A percentile compares a stretch with the other conserved stretches of the same genome.
Evolutionary conservation across 2,113 vertebrate species (phyloP).

Genomic region (Lathamus discolor): DNA sequence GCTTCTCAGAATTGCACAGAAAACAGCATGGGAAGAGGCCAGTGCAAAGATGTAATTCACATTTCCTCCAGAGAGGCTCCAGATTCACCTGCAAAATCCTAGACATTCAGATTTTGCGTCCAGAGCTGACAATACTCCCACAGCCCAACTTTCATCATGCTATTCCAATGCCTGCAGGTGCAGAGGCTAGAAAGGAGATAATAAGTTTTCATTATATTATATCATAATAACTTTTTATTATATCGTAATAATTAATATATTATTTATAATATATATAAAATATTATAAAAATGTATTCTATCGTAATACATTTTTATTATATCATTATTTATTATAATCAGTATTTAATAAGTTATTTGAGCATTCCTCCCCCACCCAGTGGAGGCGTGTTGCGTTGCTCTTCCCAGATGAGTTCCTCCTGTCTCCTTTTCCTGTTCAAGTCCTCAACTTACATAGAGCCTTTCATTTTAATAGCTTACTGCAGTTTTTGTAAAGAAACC

Average conservation of each 20-base stretch:
- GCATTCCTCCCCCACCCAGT: accelerated
- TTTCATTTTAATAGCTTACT: neutral
- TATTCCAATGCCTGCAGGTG: neutral
- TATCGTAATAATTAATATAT: too few relatives aligned
- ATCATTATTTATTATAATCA: too few relatives aligned
- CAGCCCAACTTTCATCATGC: neutral
- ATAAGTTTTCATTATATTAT: too few relatives aligned
- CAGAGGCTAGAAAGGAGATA: neutral
- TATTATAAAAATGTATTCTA: too few relatives aligned
- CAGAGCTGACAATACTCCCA: neutral
- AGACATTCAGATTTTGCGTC: neutral
- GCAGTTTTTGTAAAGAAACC: neutral
- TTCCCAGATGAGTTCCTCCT: neutral
- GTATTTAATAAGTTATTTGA: neutral
- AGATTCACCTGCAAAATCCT: neutral
- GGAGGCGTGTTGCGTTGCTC: neutral
- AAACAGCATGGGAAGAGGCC: neutral
- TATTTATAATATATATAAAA: too few relatives aligned
- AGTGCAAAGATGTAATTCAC: neutral
- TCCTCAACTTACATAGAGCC: neutral
- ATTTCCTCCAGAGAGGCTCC: neutral
- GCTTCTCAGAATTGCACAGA: neutral
- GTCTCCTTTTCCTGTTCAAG: neutral
- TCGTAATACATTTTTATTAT: too few relatives aligned
- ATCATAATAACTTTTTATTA: too few relatives aligned